Evolutionary conservation across 2,888 invertebrate genomes (phyloP), one percentile per base, ranked within the genome.

Genomic region (Nomada hirtipes): DNA sequence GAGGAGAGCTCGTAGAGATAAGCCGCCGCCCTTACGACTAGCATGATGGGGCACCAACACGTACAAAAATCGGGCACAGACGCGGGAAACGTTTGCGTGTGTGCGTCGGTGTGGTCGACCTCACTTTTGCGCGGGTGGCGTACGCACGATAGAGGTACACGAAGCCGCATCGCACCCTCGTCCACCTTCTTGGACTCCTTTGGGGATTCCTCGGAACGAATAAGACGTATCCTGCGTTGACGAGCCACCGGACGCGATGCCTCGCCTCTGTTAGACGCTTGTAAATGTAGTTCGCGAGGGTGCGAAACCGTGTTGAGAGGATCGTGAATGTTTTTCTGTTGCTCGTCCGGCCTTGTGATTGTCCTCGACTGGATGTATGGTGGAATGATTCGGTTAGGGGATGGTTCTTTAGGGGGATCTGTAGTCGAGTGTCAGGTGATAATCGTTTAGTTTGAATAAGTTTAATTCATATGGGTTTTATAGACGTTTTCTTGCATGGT

Each of bases 1-100:
- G 82, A 82, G 79, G 85, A 80, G 84, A 88, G 79, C 87, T 90
- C 90, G 82, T 90, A 86, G 87, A 90, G 91, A 91, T 91, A 91
- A 91, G 91, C 89, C 88, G 86, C 85, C 86, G 86, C 88, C 87
- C 88, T 90, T 81, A 73, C 77, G 81, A 57, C 80, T 77, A 76
- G 74, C 79, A 83, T 75, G 83, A 88, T 86, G 83, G 85, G 76
- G 59, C 78, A 82, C 83, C 13, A 72, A 82, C 69, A 64, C 82
- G 26, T 52, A 64, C 55, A 72, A 65, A 72, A 65, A 57, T 55
- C 7, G 23, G 47, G 2, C 72, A 69, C 53, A 26, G 53, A 73
- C 29, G 23, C n/a, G n/a, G 18, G 4, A 36, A 23, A 55, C 63
- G 42, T 57, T 36, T 15, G 55, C 60, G 61, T 61, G 55, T 7